These are phyloP conservation scores for Salvelinus fontinalis DNA, from an alignment of 2,113 vertebrate species.

Conservation along the genomic window DNA sequence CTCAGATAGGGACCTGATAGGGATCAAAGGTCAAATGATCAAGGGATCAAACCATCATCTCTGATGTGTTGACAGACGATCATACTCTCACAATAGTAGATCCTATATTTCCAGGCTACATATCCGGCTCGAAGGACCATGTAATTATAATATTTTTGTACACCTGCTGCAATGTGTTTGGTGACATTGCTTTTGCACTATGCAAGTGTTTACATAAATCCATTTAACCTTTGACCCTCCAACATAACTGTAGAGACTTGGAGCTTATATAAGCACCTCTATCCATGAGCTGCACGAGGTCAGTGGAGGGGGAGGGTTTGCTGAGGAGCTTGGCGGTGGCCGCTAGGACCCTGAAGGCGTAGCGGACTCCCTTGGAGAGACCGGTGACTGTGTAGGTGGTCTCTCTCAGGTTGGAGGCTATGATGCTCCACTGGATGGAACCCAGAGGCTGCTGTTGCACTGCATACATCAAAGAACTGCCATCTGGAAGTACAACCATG, in stretches of 20 bases:
- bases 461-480: slow-evolving; percentile 79
- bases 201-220: neutral
- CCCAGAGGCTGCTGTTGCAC: slow-evolving; percentile 92
- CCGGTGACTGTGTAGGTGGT: slow-evolving; percentile 75
- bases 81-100: neutral
- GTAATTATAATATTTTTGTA: no score
- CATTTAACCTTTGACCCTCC: neutral
- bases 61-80: neutral
- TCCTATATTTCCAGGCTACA: no score
- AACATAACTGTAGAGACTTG: neutral
- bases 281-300: slow-evolving; percentile 83
- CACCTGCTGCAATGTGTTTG: no score
- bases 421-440: slow-evolving; percentile 84
- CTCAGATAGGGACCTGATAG: slow-evolving; percentile 81
- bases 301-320: slow-evolving; percentile 84
- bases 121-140: no score
- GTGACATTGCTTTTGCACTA: neutral
- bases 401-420: slow-evolving; percentile 77
- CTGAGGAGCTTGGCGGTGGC: slow-evolving; percentile 85
- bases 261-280: slow-evolving; percentile 68
- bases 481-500: slow-evolving; percentile 68
- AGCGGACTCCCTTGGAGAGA: slow-evolving; percentile 85
- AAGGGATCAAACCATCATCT: neutral
- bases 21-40: neutral
- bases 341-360: slow-evolving; percentile 87